Evolutionary conservation across 2,113 vertebrate species (phyloP), one percentile per base, ranked within the genome.

Genomic region (Ameiurus melas): DNA sequence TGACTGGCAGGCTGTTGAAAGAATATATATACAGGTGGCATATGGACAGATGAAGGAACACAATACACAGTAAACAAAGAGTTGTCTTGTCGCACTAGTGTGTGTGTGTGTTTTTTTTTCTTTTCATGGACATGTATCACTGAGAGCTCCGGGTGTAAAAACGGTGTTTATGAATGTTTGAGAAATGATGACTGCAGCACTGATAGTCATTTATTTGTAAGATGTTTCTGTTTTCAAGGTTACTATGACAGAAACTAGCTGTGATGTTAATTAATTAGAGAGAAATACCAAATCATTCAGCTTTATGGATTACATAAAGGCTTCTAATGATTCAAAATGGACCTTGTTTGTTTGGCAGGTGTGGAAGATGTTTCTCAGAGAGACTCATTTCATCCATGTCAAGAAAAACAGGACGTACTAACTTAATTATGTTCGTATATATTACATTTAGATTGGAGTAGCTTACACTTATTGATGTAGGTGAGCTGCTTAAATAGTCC

Each of bases 11-110:
- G n/a, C n/a, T 86, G 79, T 25, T 86, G 83, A 86, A 85, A 64
- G 81, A 71, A 88, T 83, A 77, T 81, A 88, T 85, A 84, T 57
- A 58, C 79, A 89, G 55, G 83, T 57, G 47, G 75, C 62, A 84
- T 27, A 88, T 19, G n/a, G 53, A 90, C 70, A 25, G 70, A 57
- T 51, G 71, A 83, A 60, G 33, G 82, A 20, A 84, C 73, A 84
- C 70, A 55, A 87, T 80, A 36, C 80, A 79, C 68, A 66, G 68
- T 85, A 87, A 88, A 89, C 84, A 87, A 88, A 66, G 12, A n/a
- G 66, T 25, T 39, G 36, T 43, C 62, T 60, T n/a, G 36, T 82
- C 70, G 17, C 58, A 17, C 80, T 14, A 14, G 64, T 8, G 47
- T 33, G n/a, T 12, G 82, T 27, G 14, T 39, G 64, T 8, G 47